Evolutionary conservation across 2,113 vertebrate species (phyloP).

Genomic region (Thalassarche chlororhynchos): DNA sequence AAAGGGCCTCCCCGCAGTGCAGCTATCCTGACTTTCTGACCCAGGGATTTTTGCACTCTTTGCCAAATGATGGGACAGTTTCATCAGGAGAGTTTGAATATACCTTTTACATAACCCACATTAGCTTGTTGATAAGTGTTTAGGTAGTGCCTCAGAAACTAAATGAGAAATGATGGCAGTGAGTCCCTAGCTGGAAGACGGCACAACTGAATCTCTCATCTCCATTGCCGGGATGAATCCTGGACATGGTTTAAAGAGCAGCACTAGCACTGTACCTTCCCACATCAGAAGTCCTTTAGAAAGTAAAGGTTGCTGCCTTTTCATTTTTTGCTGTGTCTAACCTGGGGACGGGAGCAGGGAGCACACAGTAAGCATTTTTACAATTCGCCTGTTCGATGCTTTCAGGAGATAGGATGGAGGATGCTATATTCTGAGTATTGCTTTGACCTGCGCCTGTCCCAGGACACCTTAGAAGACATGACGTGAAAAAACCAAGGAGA

Average conservation of each 20-base stretch:
- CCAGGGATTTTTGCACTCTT: background rate
- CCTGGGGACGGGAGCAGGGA: rapidly evolving
- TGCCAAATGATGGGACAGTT: background rate
- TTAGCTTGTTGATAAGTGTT: background rate
- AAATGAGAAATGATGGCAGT: background rate
- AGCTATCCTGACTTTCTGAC: background rate
- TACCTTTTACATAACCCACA: background rate
- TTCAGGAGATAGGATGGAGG: background rate
- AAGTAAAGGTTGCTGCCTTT: background rate
- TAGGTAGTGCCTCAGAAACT: background rate
- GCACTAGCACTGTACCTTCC: background rate
- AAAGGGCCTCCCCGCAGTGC: background rate
- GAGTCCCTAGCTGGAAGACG: background rate
- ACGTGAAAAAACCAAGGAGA: background rate
- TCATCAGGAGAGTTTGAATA: background rate
- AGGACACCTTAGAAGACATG: background rate
- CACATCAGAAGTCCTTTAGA: background rate
- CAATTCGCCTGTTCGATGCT: rapidly evolving
- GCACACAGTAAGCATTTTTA: background rate
- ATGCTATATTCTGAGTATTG: background rate
- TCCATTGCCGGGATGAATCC: background rate
- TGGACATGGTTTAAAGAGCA: background rate
- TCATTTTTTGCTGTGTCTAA: background rate
- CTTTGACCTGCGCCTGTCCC: background rate
- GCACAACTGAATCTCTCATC: background rate